Evolutionary conservation across 2,888 invertebrate genomes (phyloP).

Genomic region (Eupithecia pulchellata): DNA sequence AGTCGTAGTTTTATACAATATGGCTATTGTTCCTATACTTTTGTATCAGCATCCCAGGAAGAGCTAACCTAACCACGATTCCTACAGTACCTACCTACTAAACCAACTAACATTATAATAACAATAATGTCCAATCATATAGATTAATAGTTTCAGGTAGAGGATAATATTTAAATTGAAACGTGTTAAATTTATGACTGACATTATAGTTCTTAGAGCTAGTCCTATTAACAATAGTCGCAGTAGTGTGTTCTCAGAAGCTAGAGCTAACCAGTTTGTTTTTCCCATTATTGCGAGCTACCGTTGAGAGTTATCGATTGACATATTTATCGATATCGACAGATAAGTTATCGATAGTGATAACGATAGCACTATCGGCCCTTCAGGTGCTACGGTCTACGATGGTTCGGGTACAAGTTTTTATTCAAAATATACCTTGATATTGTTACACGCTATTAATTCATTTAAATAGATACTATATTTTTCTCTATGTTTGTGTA

Average conservation of each 20-base stretch:
- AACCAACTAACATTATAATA: background rate
- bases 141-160: background rate
- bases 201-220: background rate
- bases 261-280: slow-evolving; percentile 2
- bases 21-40: too few relatives aligned
- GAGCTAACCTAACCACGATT: too few relatives aligned
- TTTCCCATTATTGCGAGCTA: slow-evolving; percentile 27
- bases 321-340: slow-evolving; percentile 39
- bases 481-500: background rate
- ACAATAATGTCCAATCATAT: background rate
- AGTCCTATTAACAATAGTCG: slow-evolving; percentile 3
- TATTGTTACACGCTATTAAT: background rate
- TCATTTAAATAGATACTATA: background rate
- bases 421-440: background rate
- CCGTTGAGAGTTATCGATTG: slow-evolving; percentile 37
- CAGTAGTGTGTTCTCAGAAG: background rate
- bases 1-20: too few relatives aligned
- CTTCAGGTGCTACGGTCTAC: slow-evolving; percentile 31
- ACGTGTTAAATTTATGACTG: background rate
- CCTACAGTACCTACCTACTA: too few relatives aligned
- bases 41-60: too few relatives aligned
- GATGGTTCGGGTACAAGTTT: background rate
- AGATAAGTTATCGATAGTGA: slow-evolving; percentile 37
- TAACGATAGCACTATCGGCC: slow-evolving; percentile 34
- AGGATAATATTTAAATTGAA: background rate